Conservation (phyloP, 1,140 invertebrate species). For the Oedothorax gibbosus region DNA sequence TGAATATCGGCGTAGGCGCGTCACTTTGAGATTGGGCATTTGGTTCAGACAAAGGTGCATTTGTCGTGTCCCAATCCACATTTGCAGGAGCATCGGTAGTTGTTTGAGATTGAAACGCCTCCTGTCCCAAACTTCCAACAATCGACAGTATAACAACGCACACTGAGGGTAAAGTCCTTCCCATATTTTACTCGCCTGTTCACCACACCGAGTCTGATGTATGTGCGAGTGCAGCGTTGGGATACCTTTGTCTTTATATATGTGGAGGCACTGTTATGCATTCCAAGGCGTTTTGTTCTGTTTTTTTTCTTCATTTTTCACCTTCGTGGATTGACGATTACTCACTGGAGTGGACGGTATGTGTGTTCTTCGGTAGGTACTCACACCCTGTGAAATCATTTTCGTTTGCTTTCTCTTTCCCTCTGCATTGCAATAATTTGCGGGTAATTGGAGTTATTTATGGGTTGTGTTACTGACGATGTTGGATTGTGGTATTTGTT, state of each 20-base stretch:
- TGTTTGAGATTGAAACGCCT: neutral
- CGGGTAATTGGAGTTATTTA: slow-evolving; percentile 32
- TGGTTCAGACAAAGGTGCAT: neutral
- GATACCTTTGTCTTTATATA: slow-evolving; percentile 32
- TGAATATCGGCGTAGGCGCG: neutral
- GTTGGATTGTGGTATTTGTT: no score
- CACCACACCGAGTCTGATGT: slow-evolving; percentile 10
- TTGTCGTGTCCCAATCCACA: slow-evolving; percentile 1
- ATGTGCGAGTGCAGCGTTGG: neutral
- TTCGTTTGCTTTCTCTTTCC: slow-evolving; percentile 15
- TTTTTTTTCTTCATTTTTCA: slow-evolving; percentile 17
- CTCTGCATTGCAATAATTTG: slow-evolving; percentile 14
- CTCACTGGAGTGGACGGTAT: slow-evolving; percentile 37
- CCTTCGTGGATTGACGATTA: slow-evolving; percentile 42
- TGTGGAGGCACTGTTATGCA: slow-evolving; percentile 6
- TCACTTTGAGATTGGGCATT: neutral
- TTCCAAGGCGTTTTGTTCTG: slow-evolving; percentile 18
- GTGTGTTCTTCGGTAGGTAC: slow-evolving; percentile 35
- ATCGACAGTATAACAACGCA: no score
- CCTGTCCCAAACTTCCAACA: neutral
- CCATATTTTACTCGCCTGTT: neutral
- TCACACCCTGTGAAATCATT: slow-evolving; percentile 28
- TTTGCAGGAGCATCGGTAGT: neutral
- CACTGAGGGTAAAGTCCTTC: no score
- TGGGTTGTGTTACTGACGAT: neutral